Base-by-base conservation (phyloP, 1,140 invertebrate species). In the Drosophila busckii region DNA sequence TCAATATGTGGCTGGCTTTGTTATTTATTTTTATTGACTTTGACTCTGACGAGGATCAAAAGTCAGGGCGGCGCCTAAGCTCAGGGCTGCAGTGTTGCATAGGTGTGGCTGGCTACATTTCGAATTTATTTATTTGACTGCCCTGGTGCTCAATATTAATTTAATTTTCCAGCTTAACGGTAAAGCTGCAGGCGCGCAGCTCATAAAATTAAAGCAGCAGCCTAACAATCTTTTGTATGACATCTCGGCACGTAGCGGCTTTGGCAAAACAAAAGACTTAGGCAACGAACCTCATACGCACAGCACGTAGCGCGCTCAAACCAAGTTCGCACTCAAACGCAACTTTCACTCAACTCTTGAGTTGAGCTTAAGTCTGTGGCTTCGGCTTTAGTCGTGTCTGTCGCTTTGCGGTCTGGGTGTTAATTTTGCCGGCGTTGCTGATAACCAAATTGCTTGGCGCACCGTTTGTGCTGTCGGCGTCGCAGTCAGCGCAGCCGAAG, bases 181-280 rank as follows among this genome's bases (percentile, higher is more conserved):
- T n/a, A n/a, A n/a, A n/a, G n/a, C n/a, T n/a, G n/a, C n/a, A n/a
- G n/a, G n/a, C n/a, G n/a, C n/a, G n/a, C n/a, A n/a, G n/a, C n/a
- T n/a, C n/a, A n/a, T n/a, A n/a, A n/a, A n/a, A n/a, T n/a, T n/a
- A n/a, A n/a, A n/a, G n/a, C n/a, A n/a, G n/a, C n/a, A n/a, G n/a
- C n/a, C n/a, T n/a, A n/a, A n/a, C n/a, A 19, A 19, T 10, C 5
- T 23, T n/a, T n/a, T n/a, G n/a, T n/a, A n/a, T n/a, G n/a, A n/a
- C 12, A 12, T 22, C 12, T 4, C 38, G 6, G 8, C 12, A 26
- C 3, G 2, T 3, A n/a, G 8, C 19, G 12, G 1, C 20, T 5
- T 20, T 0, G 7, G 19, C 9, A 63, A 64, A 45, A 61, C 63
- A 23, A 70, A 61, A 78, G 73, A 78, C 67, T 78, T 59, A 70